phyloP scores from a whole-genome alignment of 1,140 invertebrate genomes.

The Sinonovacula constricta region DNA sequence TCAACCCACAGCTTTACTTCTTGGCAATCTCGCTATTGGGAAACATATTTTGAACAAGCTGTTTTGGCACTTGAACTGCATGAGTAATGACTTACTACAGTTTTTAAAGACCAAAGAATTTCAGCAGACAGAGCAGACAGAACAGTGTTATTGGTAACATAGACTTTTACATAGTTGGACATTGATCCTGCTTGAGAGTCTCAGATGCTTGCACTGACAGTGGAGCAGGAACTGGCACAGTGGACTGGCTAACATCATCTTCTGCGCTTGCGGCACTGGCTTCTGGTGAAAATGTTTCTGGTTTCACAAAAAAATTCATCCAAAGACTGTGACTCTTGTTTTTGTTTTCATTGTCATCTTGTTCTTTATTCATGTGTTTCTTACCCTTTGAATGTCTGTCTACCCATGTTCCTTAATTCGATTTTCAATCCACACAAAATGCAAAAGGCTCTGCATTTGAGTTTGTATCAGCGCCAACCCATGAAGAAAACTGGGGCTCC shows the following conservation, averaged over 20 bases:
- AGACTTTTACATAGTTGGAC: constrained; percentile 2
- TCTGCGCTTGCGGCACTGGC: constrained; percentile 12
- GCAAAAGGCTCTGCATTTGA: constrained; percentile 32
- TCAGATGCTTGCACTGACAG: constrained; percentile 14
- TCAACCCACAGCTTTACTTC: constrained; percentile 34
- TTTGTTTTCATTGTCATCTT: constrained; percentile 12
- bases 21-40: constrained; percentile 29
- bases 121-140: constrained; percentile 24
- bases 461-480: constrained; percentile 37
- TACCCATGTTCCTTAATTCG: constrained; percentile 38
- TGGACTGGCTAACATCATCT: constrained; percentile 28
- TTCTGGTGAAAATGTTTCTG: constrained; percentile 25
- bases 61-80: constrained; percentile 24
- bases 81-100: constrained; percentile 22
- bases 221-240: constrained; percentile 34
- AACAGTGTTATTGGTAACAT: not conserved
- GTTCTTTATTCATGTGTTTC: constrained; percentile 37
- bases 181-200: constrained; percentile 23
- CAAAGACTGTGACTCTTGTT: constrained; percentile 30
- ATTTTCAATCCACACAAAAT: constrained; percentile 33
- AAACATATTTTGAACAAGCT: constrained; percentile 40
- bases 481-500: constrained; percentile 26
- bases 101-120: constrained; percentile 40
- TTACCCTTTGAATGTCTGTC: constrained; percentile 43
- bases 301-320: constrained; percentile 21